Evolutionary conservation across 1,140 invertebrate species (phyloP).

Genomic region (Pogonus chalceus): DNA sequence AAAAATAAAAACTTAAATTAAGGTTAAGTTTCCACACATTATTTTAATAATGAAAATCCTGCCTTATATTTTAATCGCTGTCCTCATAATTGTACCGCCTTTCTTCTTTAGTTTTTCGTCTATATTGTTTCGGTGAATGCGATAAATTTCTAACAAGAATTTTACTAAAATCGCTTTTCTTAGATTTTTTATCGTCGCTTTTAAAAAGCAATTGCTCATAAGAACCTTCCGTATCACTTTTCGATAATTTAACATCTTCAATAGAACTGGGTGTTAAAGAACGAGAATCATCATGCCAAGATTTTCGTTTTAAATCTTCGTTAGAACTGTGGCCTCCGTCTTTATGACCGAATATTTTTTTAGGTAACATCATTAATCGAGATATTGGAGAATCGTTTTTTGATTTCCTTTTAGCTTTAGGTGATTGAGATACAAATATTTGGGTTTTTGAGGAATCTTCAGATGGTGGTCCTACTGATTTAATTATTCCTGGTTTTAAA

Average conservation of each 20-base stretch:
- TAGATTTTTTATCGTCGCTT: slow-evolving; percentile 2
- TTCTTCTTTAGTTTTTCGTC: neutral
- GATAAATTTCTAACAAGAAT: neutral
- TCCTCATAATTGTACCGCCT: neutral
- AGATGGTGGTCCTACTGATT: slow-evolving; percentile 17
- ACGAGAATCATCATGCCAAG: neutral
- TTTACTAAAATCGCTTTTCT: neutral
- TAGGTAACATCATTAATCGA: slow-evolving; percentile 6
- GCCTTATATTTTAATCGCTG: neutral
- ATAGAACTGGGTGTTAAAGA: neutral
- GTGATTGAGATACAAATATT: slow-evolving; percentile 24
- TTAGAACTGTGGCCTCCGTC: slow-evolving; percentile 12
- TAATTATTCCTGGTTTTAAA: slow-evolving; percentile 30
- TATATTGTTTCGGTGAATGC: slow-evolving; percentile 2
- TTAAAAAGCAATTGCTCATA: slow-evolving; percentile 6
- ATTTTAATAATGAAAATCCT: neutral
- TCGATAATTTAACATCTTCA: neutral
- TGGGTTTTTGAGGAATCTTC: slow-evolving; percentile 20
- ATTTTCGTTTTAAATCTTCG: slow-evolving; percentile 10
- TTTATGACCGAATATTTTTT: slow-evolving; percentile 14
- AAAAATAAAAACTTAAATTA: no score
- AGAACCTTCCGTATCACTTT: neutral
- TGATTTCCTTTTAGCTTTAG: slow-evolving; percentile 24
- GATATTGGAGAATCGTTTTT: slow-evolving; percentile 9
- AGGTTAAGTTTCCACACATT: no score